Percentiles rank a stretch among this genome's conserved stretches.
Conservation (phyloP, 2,888 invertebrate genomes). For the Lathronympha strigana region DNA sequence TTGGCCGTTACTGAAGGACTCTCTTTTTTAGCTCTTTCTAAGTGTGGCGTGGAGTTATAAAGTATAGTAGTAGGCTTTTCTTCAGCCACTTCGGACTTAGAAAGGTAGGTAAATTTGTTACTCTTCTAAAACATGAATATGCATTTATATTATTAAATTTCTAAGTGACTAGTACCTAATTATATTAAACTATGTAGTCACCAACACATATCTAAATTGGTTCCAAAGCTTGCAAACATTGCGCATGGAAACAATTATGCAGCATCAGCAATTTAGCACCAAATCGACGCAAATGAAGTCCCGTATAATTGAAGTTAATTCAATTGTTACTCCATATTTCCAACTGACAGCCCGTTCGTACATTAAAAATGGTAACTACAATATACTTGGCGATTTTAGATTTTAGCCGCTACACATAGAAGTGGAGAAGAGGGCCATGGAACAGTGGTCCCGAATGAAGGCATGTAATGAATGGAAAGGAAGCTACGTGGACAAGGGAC, state of each 20-base stretch:
- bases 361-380: too few relatives aligned
- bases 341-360: too few relatives aligned
- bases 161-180: not conserved
- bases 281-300: conserved; percentile 19
- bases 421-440: too few relatives aligned
- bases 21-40: conserved; percentile 15
- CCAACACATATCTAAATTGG: not conserved
- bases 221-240: not conserved
- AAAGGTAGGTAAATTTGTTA: not conserved
- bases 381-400: too few relatives aligned
- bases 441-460: too few relatives aligned
- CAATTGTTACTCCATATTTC: conserved; percentile 12
- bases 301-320: conserved; percentile 23
- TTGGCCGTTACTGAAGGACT: conserved; percentile 6
- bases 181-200: not conserved
- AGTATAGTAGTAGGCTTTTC: conserved; percentile 13
- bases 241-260: conserved; percentile 13
- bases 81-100: not conserved
- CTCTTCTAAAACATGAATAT: not conserved
- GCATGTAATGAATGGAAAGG: too few relatives aligned
- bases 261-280: not conserved
- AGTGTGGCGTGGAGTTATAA: conserved; percentile 20
- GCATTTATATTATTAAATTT: not conserved
- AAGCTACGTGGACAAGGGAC: too few relatives aligned
- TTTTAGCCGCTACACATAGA: too few relatives aligned